phyloP scores from a whole-genome alignment of 2,797 vertebrate genomes.

The Denticeps clupeoides region DNA sequence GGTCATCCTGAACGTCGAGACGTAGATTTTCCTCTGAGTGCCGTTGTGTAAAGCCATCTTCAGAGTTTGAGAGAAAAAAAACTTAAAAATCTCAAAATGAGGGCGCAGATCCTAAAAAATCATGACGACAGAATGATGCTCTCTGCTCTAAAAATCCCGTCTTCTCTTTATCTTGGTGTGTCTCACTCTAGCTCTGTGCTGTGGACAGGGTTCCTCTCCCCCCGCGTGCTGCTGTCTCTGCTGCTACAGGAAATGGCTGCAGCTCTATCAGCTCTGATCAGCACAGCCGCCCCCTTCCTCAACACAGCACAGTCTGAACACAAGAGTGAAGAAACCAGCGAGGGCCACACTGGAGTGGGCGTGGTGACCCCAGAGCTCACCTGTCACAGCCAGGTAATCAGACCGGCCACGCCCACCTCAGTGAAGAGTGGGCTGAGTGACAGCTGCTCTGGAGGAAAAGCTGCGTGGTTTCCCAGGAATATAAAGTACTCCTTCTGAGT shows the following conservation, averaged over 20 bases:
- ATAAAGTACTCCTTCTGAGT: too few species aligned
- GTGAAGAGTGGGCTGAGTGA: background rate
- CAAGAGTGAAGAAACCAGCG: constrained; percentile 17
- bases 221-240: background rate
- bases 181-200: constrained; percentile 11
- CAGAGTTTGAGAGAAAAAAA: background rate
- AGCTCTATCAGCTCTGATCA: background rate
- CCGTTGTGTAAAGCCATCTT: constrained; percentile 43
- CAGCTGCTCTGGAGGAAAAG: background rate
- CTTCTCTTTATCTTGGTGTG: background rate
- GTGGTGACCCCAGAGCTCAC: constrained; percentile 21
- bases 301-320: constrained; percentile 8
- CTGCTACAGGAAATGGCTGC: background rate
- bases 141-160: background rate
- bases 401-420: background rate
- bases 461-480: background rate
- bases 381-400: constrained; percentile 3
- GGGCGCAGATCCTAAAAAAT: constrained; percentile 2
- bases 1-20: constrained; percentile 49
- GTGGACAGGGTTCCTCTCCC: constrained; percentile 5
- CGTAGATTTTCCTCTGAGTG: constrained; percentile 39
- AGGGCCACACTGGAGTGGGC: background rate
- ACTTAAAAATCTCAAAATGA: constrained; percentile 2
- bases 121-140: too few species aligned
- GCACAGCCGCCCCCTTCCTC: background rate